Evolutionary conservation across 2,797 vertebrate species (phyloP).

Genomic region (Channa striata): DNA sequence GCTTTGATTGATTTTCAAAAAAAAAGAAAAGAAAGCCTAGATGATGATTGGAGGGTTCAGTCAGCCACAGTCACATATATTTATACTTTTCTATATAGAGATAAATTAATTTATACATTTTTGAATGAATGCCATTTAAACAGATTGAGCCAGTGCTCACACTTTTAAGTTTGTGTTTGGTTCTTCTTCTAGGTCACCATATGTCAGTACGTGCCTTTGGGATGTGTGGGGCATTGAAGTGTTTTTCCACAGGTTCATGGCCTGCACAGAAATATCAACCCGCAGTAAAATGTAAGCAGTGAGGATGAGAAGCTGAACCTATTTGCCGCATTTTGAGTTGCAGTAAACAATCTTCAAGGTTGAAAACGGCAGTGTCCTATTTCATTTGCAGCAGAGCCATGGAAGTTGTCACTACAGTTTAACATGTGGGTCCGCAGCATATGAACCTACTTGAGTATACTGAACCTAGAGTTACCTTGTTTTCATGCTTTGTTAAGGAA

Average conservation of each 20-base stretch:
- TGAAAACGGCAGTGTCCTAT: constrained; percentile 17
- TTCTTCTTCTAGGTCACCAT: constrained; percentile 56
- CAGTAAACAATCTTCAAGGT: constrained; percentile 32
- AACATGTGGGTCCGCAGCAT: neutral
- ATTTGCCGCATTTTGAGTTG: constrained; percentile 25
- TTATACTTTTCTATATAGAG: neutral
- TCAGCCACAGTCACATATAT: constrained; percentile 6
- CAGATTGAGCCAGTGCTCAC: constrained; percentile 12
- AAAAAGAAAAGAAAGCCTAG: constrained; percentile 37
- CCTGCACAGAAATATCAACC: constrained; percentile 32
- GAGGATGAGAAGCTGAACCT: constrained; percentile 19
- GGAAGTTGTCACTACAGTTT: constrained; percentile 20
- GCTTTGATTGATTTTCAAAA: constrained; percentile 62
- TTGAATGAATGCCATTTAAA: constrained; percentile 18
- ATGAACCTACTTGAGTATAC: neutral
- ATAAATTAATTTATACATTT: constrained; percentile 7
- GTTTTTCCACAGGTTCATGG: constrained; percentile 33
- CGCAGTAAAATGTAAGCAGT: constrained; percentile 30
- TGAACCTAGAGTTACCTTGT: neutral
- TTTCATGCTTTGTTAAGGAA: neutral
- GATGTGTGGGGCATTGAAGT: constrained; percentile 20
- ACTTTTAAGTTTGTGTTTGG: neutral
- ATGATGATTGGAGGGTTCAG: constrained; percentile 27
- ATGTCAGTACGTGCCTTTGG: constrained; percentile 49
- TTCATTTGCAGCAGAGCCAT: constrained; percentile 1